Evolutionary conservation across 2,888 invertebrate species (phyloP).

Genomic region (Chaitophorus viminalis): DNA sequence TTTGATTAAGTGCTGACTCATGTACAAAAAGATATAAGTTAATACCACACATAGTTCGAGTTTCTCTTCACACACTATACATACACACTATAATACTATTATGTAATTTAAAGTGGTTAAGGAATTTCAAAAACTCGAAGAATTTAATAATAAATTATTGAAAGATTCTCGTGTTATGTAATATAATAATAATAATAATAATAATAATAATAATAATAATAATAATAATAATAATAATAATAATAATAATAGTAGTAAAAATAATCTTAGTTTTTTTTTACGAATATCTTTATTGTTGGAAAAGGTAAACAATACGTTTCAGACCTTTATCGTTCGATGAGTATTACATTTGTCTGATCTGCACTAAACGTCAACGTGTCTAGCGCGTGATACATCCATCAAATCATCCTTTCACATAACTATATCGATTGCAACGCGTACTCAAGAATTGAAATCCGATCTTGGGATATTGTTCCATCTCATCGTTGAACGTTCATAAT

Average conservation of each 20-base stretch:
- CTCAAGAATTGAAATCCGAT: neutral
- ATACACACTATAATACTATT: neutral
- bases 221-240: neutral
- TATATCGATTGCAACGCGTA: neutral
- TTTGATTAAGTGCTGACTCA: slow-evolving; percentile 25
- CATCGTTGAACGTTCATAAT: neutral
- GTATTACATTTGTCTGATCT: neutral
- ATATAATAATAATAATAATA: neutral
- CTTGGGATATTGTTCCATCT: neutral
- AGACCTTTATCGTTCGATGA: neutral
- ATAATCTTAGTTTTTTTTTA: neutral
- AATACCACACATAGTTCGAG: neutral
- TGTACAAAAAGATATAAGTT: neutral
- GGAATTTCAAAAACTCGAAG: slow-evolving; percentile 22
- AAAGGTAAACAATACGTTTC: neutral
- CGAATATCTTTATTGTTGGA: neutral
- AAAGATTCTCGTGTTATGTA: neutral
- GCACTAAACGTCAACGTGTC: neutral
- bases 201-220: neutral
- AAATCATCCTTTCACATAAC: neutral
- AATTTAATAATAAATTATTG: slow-evolving; percentile 7
- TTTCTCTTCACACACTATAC: no score
- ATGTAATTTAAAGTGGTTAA: neutral
- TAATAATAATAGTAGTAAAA: neutral
- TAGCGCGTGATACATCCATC: neutral